Conservation (phyloP, 2,797 vertebrate species). For the Acropternis orthonyx region DNA sequence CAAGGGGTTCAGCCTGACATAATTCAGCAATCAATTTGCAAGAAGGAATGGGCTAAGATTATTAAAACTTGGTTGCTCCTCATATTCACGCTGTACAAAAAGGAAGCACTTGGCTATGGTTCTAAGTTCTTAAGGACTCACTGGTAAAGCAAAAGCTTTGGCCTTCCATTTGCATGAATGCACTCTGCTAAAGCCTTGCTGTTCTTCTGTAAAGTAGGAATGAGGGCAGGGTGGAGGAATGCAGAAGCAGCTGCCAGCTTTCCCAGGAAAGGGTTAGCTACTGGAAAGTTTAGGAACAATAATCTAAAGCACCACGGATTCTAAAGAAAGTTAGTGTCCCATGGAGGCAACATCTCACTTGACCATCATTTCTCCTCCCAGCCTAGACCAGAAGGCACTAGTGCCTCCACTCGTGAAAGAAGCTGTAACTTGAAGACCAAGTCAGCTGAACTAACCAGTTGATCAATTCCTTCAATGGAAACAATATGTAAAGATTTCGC, state of each 20-base stretch:
- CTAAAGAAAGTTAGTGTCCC: background rate
- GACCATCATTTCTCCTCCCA: background rate
- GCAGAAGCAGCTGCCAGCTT: background rate
- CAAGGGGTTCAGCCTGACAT: background rate
- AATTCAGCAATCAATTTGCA: background rate
- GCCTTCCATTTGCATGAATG: background rate
- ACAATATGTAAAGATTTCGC: background rate
- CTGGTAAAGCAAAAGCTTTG: background rate
- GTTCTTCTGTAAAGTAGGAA: accelerated
- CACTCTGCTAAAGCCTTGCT: background rate
- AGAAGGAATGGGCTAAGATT: background rate
- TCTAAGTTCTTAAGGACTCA: background rate
- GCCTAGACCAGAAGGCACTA: background rate
- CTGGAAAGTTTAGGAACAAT: background rate
- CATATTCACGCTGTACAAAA: accelerated
- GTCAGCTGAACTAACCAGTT: background rate
- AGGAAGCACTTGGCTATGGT: background rate
- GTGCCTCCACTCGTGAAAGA: background rate
- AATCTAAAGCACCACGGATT: background rate
- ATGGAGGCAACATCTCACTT: background rate
- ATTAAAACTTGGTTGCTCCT: background rate
- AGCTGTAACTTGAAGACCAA: background rate
- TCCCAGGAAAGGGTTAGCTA: background rate
- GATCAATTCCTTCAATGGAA: background rate
- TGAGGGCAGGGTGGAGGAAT: background rate